These are phyloP conservation scores for Drosophila ironensis DNA, from an alignment of 1,140 invertebrate species.

Conservation along the genomic window DNA sequence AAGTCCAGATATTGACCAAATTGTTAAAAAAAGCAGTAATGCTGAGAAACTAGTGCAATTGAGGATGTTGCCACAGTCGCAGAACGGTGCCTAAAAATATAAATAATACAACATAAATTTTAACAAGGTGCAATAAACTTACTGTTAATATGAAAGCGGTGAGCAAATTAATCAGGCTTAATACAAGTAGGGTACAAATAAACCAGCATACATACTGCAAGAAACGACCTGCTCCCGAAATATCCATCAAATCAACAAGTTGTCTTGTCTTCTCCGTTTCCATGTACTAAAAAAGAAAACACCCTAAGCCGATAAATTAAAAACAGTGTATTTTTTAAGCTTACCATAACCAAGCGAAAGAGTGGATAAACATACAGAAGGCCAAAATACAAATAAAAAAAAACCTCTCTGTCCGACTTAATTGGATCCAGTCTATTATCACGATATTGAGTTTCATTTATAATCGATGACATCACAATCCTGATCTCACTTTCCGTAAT, in stretches of 20 bases:
- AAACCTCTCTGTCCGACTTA: not conserved
- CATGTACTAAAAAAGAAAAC: conserved; percentile 4
- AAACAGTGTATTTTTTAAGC: not conserved
- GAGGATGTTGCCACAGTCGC: conserved; percentile 12
- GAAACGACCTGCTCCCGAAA: conserved; percentile 3
- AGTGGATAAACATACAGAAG: conserved; percentile 13
- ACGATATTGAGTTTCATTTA: too few species aligned
- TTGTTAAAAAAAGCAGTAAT: not conserved
- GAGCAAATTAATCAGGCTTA: conserved; percentile 2
- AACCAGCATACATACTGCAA: conserved; percentile 14
- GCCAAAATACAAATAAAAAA: conserved; percentile 12
- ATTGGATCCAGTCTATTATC: too few species aligned
- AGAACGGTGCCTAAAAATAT: conserved; percentile 3
- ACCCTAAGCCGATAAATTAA: not conserved
- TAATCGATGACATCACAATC: too few species aligned
- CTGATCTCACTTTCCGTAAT: not conserved
- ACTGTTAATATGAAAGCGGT: conserved; percentile 11
- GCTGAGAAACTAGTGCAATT: conserved; percentile 10
- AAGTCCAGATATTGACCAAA: conserved; percentile 9
- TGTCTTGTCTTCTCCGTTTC: conserved; percentile 6
- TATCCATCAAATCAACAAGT: conserved; percentile 21
- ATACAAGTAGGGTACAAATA: not conserved
- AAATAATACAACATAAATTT: not conserved
- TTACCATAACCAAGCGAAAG: conserved; percentile 15
- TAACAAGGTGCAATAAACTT: not conserved